Evolutionary conservation across 2,888 invertebrate species (phyloP), one percentile per base, ranked within the genome.

Genomic region (Bruchidius siliquastri): DNA sequence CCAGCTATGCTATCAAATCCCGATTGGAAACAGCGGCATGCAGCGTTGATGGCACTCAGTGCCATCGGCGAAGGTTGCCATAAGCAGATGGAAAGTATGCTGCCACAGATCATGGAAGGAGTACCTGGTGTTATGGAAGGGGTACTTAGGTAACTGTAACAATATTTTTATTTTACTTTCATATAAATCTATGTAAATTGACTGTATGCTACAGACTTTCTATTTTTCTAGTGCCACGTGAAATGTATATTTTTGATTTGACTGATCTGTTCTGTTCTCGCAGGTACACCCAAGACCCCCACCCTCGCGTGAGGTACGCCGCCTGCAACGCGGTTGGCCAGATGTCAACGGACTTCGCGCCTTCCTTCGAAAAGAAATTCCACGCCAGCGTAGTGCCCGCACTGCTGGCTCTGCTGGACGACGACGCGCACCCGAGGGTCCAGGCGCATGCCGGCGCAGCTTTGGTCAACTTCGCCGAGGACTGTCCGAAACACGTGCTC

Each of bases 291-390:
- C 85, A 86, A 82, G 87, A 87, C 81, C 86, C 95, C 91, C 96
- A 97, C 86, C 96, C 96, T 0, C 90, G 97, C 78, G 97, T 97
- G 0, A 90, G 99, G 74, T 98, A 98, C 85, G 99, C 99, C 3
- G 96, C 98, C 21, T 99, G 99, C 85, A 99, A 99, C 87, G 98
- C 99, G 21, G 91, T 99, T 69, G 99, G 99, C 10, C 99, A 99
- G 87, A 97, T 99, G 96, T 95, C 98, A 0, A 96, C 98, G 0
- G 99, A 99, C 88, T 99, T 99, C 88, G 97, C 97, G 2, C 98
- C 98, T 0, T 89, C 91, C 18, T 97, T 99, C 81, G 97, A 99
- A 86, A 99, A 98, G 88, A 98, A 98, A 87, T 99, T 97, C 88
- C 99, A 99, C 85, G 94, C 93, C 79, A 94, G 94, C 87, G 97